phyloP scores from a whole-genome alignment of 2,797 vertebrate species.

The Halcyon leucocephala region DNA sequence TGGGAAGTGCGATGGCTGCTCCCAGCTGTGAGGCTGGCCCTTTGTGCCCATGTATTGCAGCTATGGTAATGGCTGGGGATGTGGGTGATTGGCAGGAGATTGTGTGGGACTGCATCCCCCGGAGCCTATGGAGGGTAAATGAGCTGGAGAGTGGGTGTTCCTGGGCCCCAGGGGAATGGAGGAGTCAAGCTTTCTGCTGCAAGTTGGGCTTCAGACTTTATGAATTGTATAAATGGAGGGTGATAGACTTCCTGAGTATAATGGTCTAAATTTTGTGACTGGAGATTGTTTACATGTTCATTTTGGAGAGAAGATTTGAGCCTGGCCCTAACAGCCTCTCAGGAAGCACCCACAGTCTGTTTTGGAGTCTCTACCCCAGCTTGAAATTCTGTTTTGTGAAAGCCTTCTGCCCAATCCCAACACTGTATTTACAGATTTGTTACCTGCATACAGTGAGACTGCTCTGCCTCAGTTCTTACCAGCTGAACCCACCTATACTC shows the following conservation, averaged over 20 bases:
- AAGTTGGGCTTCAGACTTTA: neutral
- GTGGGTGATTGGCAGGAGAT: neutral
- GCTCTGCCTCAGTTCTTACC: neutral
- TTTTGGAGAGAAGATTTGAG: neutral
- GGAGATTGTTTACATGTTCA: neutral
- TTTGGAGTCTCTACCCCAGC: neutral
- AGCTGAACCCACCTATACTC: neutral
- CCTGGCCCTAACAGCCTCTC: neutral
- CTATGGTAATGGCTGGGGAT: neutral
- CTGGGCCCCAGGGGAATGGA: rapidly evolving
- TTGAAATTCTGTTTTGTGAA: neutral
- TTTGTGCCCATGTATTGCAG: neutral
- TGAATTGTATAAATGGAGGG: neutral
- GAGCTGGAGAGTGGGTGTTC: neutral
- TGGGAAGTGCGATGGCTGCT: neutral
- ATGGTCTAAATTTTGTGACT: neutral
- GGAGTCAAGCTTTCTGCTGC: neutral
- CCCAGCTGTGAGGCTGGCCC: neutral
- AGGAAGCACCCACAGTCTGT: neutral
- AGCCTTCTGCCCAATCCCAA: neutral
- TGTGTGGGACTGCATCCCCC: neutral
- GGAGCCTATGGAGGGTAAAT: neutral
- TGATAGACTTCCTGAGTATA: neutral
- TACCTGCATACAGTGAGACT: neutral
- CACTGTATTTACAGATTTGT: neutral